Evolutionary conservation across 2,888 invertebrate species (phyloP).

Genomic region (Drosophila testacea): DNA sequence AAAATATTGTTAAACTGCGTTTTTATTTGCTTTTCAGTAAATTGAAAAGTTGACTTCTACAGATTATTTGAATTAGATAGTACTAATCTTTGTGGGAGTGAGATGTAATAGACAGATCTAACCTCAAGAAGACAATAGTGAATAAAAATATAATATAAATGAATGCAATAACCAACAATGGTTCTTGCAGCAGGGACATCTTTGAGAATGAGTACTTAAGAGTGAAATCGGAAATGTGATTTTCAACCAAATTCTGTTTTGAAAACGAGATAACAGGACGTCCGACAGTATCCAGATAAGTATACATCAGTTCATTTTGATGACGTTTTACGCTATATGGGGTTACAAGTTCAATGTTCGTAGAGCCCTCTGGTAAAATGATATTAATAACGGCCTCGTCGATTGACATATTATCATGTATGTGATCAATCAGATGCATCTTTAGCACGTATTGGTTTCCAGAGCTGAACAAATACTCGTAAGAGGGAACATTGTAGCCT

Average conservation of each 20-base stretch:
- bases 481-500: conserved; percentile 98
- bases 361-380: conserved; percentile 96
- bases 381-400: conserved; percentile 95
- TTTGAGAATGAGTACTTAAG: conserved; percentile 95
- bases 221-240: conserved; percentile 98
- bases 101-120: conserved; percentile 96
- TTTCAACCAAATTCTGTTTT: conserved; percentile 95
- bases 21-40: conserved; percentile 31
- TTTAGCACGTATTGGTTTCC: conserved; percentile 93
- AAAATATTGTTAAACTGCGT: conserved; percentile 22
- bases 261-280: conserved; percentile 94
- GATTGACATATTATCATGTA: conserved; percentile 98
- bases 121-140: conserved; percentile 96
- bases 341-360: conserved; percentile 91
- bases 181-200: conserved; percentile 95
- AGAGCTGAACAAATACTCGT: conserved; percentile 95
- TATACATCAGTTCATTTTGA: conserved; percentile 92
- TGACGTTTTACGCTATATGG: conserved; percentile 93
- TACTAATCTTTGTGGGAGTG: conserved; percentile 68
- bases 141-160: conserved; percentile 95
- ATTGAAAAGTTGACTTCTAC: conserved; percentile 16
- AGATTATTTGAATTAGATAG: conserved; percentile 4
- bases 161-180: conserved; percentile 94
- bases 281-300: conserved; percentile 97
- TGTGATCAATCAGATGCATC: conserved; percentile 98